Base-by-base conservation (phyloP, 30 jellyfish, hydroid and myxozoan species). In the Catostylus mosaicus region DNA sequence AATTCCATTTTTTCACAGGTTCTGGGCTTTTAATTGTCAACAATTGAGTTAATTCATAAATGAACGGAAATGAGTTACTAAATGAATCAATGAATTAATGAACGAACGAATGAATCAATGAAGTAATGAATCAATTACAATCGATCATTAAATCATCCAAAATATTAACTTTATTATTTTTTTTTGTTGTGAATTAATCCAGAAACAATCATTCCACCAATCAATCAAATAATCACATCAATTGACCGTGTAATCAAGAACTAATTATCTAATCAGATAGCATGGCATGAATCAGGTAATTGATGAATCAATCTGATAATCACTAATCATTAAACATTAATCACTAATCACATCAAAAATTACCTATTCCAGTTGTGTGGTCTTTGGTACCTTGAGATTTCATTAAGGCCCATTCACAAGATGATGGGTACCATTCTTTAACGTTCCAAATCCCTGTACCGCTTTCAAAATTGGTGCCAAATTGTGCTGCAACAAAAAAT, bases 341-440 rank as follows among this genome's bases (percentile, higher is more conserved):
- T n/a, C n/a, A n/a, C n/a, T n/a, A n/a, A n/a, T n/a, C n/a, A 9
- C 27, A 43, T n/a, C 26, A 64, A 16, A 7, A 46, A 51, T 11
- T 40, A 77, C 88, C 88, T 43, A 20, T 38, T 19, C 78, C 77
- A 54, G 89, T 61, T 22, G 89, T 62, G 81, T 78, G 89, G 19
- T 78, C 89, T 7, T 16, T 67, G 43, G 36, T 8, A 9, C 56
- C 80, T 10, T 50, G 47, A 0, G 73, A n/a, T 45, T 46, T 32
- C 40, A 29, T 34, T 22, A 24, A 31, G n/a, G 62, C 62, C 89
- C 89, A 78, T 9, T 59, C 75, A 35, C 89, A 78, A 0, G 75
- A 19, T 3, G 20, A 7, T 29, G 71, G 71, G 19, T 59, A 59
- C 71, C 71, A 59, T 59, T 59, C 71, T 3, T 23, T n/a, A 3